Conservation (phyloP, 2,888 invertebrate species). For the Andrena hattorfiana region DNA sequence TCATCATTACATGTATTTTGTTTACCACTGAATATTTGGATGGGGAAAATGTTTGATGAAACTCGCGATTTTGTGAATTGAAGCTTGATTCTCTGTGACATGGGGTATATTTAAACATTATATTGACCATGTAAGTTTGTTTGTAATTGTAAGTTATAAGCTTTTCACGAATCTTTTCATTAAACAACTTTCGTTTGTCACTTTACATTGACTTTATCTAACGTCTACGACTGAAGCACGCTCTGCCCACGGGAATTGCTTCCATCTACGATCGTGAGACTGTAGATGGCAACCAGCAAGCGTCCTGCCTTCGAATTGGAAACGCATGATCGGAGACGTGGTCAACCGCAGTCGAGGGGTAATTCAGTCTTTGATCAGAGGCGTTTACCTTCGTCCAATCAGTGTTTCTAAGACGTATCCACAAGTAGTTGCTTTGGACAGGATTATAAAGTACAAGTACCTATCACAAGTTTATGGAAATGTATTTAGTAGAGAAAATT, state of each 20-base stretch:
- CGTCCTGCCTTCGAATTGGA: conserved; percentile 16
- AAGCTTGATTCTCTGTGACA: no score
- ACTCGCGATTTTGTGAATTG: no score
- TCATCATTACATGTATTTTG: no score
- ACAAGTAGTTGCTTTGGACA: background rate
- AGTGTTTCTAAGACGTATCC: background rate
- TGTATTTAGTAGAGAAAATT: no score
- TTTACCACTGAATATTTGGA: no score
- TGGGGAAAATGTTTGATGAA: no score
- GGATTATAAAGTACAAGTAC: background rate
- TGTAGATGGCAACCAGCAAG: conserved; percentile 20
- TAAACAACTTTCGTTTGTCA: no score
- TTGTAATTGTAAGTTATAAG: no score
- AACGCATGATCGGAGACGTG: conserved; percentile 34
- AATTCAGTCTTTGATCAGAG: conserved; percentile 53
- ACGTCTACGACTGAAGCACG: background rate
- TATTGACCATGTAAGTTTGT: no score
- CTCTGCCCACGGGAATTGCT: background rate
- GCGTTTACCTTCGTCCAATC: conserved; percentile 20
- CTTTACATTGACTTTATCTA: background rate
- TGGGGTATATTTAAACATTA: no score
- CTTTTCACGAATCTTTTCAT: no score
- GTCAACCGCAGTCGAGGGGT: conserved; percentile 26
- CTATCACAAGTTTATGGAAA: background rate
- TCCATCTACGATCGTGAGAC: background rate